Evolutionary conservation across 2,113 vertebrate species (phyloP).

Genomic region (Bubo blakistoni): DNA sequence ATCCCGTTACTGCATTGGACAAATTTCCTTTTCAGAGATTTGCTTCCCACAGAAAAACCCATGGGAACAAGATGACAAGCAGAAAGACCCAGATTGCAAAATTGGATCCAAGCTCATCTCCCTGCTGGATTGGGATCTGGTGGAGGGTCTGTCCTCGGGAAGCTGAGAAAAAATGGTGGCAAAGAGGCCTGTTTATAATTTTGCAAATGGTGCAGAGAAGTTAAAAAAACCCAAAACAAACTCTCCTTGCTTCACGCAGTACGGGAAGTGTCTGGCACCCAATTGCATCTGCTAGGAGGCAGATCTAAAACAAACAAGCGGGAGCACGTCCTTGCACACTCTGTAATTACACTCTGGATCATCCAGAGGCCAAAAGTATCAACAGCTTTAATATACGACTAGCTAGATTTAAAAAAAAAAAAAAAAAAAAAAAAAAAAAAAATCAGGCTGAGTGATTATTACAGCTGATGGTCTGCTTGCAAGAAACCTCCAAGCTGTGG

Average conservation of each 20-base stretch:
- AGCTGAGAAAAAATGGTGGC: background rate
- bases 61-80: background rate
- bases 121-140: fast-evolving
- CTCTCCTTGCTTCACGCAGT: background rate
- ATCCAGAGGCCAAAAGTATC: background rate
- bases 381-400: background rate
- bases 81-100: background rate
- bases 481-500: background rate
- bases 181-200: background rate
- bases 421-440: background rate
- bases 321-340: background rate
- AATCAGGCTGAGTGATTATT: background rate
- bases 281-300: background rate
- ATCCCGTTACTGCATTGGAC: background rate
- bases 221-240: background rate
- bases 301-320: background rate
- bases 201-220: background rate
- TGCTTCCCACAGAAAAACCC: slow-evolving; percentile 19
- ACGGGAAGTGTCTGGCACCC: background rate
- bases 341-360: background rate
- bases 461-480: background rate
- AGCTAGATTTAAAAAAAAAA: background rate
- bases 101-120: fast-evolving
- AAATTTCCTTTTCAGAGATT: background rate
- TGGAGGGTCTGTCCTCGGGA: background rate